phyloP scores from a whole-genome alignment of 2,888 invertebrate genomes.

The Epinotia bilunana region DNA sequence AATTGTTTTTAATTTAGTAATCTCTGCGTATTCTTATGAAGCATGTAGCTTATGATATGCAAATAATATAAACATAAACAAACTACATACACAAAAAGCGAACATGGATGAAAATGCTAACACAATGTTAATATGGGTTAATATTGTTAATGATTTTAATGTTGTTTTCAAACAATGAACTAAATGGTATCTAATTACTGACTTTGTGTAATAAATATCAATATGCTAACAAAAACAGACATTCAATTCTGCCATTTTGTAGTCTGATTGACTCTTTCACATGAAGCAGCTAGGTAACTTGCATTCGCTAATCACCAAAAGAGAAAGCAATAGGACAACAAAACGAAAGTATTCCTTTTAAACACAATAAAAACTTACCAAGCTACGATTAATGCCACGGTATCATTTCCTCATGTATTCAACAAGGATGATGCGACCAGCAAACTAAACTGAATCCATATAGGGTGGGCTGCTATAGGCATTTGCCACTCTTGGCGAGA shows the following conservation, averaged over 20 bases:
- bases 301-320: neutral
- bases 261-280: neutral
- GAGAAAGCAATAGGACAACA: neutral
- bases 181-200: neutral
- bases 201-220: neutral
- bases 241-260: neutral
- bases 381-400: neutral
- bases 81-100: conserved; percentile 15
- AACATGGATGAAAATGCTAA: conserved; percentile 27
- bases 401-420: neutral
- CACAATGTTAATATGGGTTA: conserved; percentile 20
- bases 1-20: conserved; percentile 5
- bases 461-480: too few species aligned
- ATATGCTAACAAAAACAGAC: neutral
- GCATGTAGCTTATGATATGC: neutral
- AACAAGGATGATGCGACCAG: neutral
- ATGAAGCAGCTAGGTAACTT: too few species aligned
- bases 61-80: neutral
- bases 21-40: conserved; percentile 10
- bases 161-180: conserved; percentile 9
- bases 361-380: conserved; percentile 1
- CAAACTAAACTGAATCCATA: neutral
- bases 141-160: conserved; percentile 10
- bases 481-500: too few species aligned
- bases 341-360: neutral